Evolutionary conservation across 1,140 invertebrate genomes (phyloP), one percentile per base, ranked within the genome.

Genomic region (Cotesia vestalis): DNA sequence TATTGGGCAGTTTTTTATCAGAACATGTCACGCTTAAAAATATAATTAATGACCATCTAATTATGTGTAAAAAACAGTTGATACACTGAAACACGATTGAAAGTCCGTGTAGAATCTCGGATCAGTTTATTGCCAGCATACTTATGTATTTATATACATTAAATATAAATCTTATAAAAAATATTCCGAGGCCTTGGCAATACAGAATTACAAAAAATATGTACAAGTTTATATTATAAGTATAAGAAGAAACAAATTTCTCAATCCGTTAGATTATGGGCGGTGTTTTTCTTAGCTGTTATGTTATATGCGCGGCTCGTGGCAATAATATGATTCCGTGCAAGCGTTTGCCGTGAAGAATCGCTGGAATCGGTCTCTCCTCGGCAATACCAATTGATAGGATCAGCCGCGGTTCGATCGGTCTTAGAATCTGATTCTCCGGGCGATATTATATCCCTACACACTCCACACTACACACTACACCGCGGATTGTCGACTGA

Each of bases 361-460:
- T 73, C 67, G 69, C 60, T 72, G 61, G 63, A 74, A 70, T 71
- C 73, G 68, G 66, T 55, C 38, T 46, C 40, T 46, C 40, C 40
- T 36, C 35, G 59, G 57, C 59, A 72, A 62, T 73, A 71, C 46
- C 67, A 70, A 71, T 73, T 72, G 75, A 76, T 76, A 63, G 66
- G 66, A 74, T 72, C 68, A 71, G 34, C 66, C 40, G 27, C n/a
- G 40, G 67, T 55, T 27, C 61, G 73, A 75, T 77, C 66, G 74
- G 46, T 66, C 69, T 75, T 69, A 75, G 73, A 74, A 78, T 76
- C 75, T 74, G 75, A 78, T 78, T 76, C 70, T 66, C 40, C 46
- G 55, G 71, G 66, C 63, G 72, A 76, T 74, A 76, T 72, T 76
- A 73, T 69, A 46, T 46, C 6, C 11, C 40, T 66, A 14, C 40